A percentile compares a stretch with the other conserved stretches of the same genome.
These are phyloP conservation scores for Pseudomugil tenellus DNA, from an alignment of 2,797 vertebrate species.

Conservation along the genomic window DNA sequence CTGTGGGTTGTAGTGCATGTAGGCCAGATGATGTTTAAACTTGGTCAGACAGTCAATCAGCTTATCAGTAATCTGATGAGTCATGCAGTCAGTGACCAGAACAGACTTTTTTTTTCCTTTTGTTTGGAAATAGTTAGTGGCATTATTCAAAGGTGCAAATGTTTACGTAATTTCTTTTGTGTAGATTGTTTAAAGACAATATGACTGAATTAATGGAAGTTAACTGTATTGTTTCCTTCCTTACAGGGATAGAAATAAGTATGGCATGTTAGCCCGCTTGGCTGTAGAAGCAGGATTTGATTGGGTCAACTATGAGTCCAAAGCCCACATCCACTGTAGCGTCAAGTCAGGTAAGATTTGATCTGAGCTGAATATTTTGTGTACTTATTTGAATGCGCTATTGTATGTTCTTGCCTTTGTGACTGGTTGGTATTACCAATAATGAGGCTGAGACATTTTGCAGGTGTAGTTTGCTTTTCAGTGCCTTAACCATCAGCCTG, in stretches of 20 bases:
- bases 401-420: slow-evolving; percentile 28
- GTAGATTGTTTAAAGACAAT: background rate
- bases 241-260: slow-evolving; percentile 87
- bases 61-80: slow-evolving; percentile 22
- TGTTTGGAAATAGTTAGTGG: background rate
- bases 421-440: slow-evolving; percentile 46
- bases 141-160: background rate
- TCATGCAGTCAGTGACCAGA: slow-evolving; percentile 10
- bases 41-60: slow-evolving; percentile 8
- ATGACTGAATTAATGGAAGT: background rate
- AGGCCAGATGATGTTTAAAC: background rate
- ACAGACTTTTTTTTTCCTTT: background rate
- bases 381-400: slow-evolving; percentile 9
- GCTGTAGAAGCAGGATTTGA: slow-evolving; percentile 98
- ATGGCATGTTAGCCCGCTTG: slow-evolving; percentile 95
- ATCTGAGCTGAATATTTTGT: background rate
- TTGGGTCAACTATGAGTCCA: slow-evolving; percentile 99
- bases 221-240: background rate
- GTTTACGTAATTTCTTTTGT: background rate
- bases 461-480: slow-evolving; percentile 25
- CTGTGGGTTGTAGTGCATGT: background rate
- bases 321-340: slow-evolving; percentile 97
- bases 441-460: slow-evolving; percentile 56
- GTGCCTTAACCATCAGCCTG: slow-evolving; percentile 15
- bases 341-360: slow-evolving; percentile 94